Evolutionary conservation across 2,113 vertebrate genomes (phyloP).

Genomic region (Boulengeromyrus knoepffleri): DNA sequence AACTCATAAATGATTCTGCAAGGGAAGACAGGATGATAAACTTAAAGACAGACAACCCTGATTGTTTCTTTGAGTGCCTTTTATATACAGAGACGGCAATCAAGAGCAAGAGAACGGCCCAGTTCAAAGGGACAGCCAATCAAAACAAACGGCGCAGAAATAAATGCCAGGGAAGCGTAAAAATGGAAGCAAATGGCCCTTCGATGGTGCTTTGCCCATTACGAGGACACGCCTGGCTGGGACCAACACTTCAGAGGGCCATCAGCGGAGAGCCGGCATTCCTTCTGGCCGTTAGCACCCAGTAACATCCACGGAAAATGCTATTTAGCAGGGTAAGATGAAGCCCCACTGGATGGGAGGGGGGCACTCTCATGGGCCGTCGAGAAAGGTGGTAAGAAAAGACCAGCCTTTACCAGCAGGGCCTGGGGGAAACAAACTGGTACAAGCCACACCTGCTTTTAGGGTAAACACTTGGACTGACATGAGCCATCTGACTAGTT

Average conservation of each 20-base stretch:
- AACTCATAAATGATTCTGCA: conserved; percentile 71
- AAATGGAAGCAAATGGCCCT: neutral
- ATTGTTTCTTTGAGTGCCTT: neutral
- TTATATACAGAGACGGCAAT: neutral
- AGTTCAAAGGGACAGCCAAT: neutral
- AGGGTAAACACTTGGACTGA: neutral
- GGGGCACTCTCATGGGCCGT: neutral
- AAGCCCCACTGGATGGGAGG: neutral
- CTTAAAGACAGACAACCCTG: neutral
- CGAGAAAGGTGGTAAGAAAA: neutral
- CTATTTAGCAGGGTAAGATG: neutral
- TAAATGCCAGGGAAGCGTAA: neutral
- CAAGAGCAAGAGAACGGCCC: neutral
- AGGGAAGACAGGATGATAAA: neutral
- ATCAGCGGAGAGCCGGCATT: neutral
- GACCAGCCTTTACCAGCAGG: neutral
- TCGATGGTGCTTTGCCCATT: neutral
- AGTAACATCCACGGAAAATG: neutral
- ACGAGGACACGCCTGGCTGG: neutral
- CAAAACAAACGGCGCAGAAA: neutral
- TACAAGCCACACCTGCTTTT: neutral
- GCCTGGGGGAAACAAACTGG: neutral
- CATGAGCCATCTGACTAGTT: neutral
- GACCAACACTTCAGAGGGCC: neutral
- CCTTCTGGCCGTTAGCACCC: neutral